Evolutionary conservation across 2,888 invertebrate genomes (phyloP).

Genomic region (Oxycera nigricornis): DNA sequence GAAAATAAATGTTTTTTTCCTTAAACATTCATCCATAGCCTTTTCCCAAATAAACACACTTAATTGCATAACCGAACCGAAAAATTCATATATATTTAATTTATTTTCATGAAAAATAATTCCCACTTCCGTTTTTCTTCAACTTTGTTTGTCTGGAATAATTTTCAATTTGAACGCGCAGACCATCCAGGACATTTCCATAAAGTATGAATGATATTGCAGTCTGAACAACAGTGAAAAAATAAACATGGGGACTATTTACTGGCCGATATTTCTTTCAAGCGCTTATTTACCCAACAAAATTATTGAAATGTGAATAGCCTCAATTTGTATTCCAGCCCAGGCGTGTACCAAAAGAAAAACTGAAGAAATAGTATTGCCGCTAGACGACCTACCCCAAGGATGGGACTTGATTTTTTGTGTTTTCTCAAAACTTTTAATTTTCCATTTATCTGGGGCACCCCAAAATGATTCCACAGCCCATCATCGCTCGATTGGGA

Average conservation of each 20-base stretch:
- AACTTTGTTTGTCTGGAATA: too few relatives aligned
- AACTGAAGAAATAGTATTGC: not conserved
- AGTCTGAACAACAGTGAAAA: too few relatives aligned
- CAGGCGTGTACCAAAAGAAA: not conserved
- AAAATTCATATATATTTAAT: too few relatives aligned
- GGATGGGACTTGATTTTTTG: constrained; percentile 3
- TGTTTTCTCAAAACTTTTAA: constrained; percentile 21
- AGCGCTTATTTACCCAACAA: not conserved
- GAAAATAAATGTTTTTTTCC: too few relatives aligned
- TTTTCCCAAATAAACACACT: too few relatives aligned
- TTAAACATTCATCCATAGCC: too few relatives aligned
- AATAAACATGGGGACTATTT: not conserved
- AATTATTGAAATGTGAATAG: not conserved
- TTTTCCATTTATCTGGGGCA: constrained; percentile 38
- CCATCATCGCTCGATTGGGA: constrained; percentile 6
- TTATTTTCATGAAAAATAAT: too few relatives aligned
- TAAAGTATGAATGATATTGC: too few relatives aligned
- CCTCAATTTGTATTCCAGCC: not conserved
- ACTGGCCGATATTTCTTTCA: not conserved
- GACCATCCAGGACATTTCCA: too few relatives aligned
- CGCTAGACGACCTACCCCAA: constrained; percentile 41
- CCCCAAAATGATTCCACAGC: not conserved
- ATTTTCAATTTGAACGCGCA: too few relatives aligned
- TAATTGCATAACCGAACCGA: too few relatives aligned
- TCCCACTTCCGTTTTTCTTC: too few relatives aligned